Percentiles rank a stretch among this genome's conserved stretches.
These are phyloP conservation scores for Calliphora vomitoria DNA, from an alignment of 2,888 invertebrate species.

Conservation along the genomic window DNA sequence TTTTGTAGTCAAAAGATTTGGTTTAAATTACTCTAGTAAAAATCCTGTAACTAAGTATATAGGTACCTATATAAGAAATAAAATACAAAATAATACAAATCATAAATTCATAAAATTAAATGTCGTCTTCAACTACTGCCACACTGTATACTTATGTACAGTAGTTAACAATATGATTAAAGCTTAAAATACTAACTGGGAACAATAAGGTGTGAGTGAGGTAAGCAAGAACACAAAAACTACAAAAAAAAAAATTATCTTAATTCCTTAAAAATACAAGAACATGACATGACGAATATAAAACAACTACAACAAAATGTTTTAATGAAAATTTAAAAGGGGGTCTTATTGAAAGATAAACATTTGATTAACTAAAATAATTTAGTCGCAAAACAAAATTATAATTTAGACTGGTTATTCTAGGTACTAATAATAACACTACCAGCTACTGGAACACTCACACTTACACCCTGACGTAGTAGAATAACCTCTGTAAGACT, in stretches of 20 bases:
- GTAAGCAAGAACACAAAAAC: background rate
- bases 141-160: background rate
- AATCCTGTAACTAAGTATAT: background rate
- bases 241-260: slow-evolving; percentile 30
- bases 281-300: slow-evolving; percentile 16
- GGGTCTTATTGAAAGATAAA: slow-evolving; percentile 54
- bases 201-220: background rate
- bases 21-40: background rate
- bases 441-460: background rate
- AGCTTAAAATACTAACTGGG: background rate
- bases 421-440: slow-evolving; percentile 53
- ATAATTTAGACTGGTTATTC: slow-evolving; percentile 53
- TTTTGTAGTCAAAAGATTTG: background rate
- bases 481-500: background rate
- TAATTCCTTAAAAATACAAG: slow-evolving; percentile 37
- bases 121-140: background rate
- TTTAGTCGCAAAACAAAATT: slow-evolving; percentile 9
- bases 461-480: slow-evolving; percentile 8
- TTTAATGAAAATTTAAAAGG: slow-evolving; percentile 58
- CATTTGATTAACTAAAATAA: slow-evolving; percentile 40
- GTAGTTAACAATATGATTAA: background rate
- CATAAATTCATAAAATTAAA: slow-evolving; percentile 44
- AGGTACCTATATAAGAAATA: background rate
- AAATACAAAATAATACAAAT: slow-evolving; percentile 6
- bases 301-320: slow-evolving; percentile 8